Conservation (phyloP, 1,140 invertebrate species). For the Neoseiulus cucumeris region DNA sequence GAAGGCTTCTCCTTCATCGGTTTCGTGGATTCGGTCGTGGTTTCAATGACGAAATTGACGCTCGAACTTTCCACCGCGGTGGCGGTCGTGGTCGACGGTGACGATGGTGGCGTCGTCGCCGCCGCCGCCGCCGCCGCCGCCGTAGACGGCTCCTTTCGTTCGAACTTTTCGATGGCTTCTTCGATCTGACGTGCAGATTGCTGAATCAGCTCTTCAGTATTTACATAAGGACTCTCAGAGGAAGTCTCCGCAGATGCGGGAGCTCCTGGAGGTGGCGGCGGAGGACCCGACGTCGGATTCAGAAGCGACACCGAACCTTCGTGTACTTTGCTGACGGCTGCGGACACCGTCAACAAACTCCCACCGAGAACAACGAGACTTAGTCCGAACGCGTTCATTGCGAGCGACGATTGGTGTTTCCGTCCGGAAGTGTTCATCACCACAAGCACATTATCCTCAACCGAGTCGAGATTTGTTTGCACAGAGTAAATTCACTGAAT, state of each 20-base stretch:
- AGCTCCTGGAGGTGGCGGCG: neutral
- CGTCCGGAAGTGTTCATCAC: too few species aligned
- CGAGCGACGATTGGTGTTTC: too few species aligned
- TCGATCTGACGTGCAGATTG: conserved; percentile 5
- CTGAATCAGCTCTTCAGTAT: conserved; percentile 5
- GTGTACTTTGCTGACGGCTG: too few species aligned
- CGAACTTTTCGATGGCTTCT: neutral
- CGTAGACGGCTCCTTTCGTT: neutral
- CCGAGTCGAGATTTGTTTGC: too few species aligned
- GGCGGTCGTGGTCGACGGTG: neutral
- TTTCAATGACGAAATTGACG: neutral
- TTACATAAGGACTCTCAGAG: neutral
- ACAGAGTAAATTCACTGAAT: too few species aligned
- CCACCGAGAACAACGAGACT: too few species aligned
- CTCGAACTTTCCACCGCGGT: neutral
- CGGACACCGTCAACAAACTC: too few species aligned
- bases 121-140: neutral
- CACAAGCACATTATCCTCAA: too few species aligned
- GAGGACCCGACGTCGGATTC: neutral
- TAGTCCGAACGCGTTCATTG: too few species aligned
- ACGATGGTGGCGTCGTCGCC: neutral
- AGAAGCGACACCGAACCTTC: neutral
- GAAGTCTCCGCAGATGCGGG: neutral
- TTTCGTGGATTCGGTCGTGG: neutral
- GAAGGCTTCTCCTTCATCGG: neutral